Conservation (phyloP, 2,888 invertebrate genomes). For the Pseudolycoriella hygida region DNA sequence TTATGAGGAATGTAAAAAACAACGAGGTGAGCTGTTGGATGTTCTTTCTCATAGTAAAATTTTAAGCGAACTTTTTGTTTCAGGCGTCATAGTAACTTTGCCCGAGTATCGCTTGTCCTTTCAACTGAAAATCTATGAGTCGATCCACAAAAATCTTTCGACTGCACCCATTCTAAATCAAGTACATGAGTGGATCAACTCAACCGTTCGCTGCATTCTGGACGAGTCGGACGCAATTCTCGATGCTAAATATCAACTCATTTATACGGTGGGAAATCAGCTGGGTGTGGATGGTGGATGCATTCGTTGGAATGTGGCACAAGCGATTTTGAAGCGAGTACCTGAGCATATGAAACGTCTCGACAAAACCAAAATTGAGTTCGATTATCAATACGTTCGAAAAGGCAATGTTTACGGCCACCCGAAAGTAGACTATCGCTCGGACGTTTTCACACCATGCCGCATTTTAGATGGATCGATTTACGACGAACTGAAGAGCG, state of each 20-base stretch:
- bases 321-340: not conserved
- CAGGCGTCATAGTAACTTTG: slow-evolving; percentile 1
- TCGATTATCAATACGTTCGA: slow-evolving; percentile 1
- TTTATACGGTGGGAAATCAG: slow-evolving; percentile 1
- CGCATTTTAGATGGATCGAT: slow-evolving; percentile 1
- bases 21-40: no score
- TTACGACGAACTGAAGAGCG: not conserved
- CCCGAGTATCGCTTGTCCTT: slow-evolving; percentile 4
- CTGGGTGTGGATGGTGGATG: not conserved
- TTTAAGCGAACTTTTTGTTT: no score
- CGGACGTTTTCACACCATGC: slow-evolving; percentile 4
- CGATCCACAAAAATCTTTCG: not conserved
- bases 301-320: not conserved
- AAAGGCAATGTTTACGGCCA: not conserved
- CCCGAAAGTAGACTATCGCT: not conserved
- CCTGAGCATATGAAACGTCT: not conserved
- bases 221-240: slow-evolving; percentile 4
- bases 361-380: not conserved
- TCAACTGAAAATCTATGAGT: slow-evolving; percentile 3
- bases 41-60: no score
- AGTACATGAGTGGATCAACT: slow-evolving; percentile 1
- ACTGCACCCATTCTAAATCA: not conserved
- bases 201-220: not conserved
- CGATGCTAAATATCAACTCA: slow-evolving; percentile 1
- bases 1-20: slow-evolving; percentile 4